A percentile compares a stretch with the other conserved stretches of the same genome.
phyloP scores from a whole-genome alignment of 2,888 invertebrate genomes.

The Orthonevra nobilis region DNA sequence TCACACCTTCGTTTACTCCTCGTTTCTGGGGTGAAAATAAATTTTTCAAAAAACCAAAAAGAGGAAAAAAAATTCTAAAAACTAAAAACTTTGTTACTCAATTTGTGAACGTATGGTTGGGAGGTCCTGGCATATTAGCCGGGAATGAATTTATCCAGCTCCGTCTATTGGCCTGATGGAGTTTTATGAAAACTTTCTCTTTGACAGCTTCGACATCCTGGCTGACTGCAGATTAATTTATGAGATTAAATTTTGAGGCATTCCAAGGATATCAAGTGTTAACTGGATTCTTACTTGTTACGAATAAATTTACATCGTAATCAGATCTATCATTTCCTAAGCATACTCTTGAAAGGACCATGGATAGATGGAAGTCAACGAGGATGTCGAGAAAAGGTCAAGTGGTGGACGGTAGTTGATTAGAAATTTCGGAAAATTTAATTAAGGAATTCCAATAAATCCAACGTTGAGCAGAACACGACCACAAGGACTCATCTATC shows the following conservation, averaged over 20 bases:
- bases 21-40: too few relatives aligned
- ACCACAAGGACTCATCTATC: constrained; percentile 15
- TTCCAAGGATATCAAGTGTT: constrained; percentile 20
- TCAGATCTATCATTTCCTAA: constrained; percentile 44
- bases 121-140: too few relatives aligned
- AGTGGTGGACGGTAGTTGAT: background rate
- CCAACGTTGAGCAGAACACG: background rate
- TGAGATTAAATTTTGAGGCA: constrained; percentile 48
- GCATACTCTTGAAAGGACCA: constrained; percentile 1
- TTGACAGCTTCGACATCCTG: too few relatives aligned
- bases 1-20: background rate
- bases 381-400: background rate
- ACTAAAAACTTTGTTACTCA: constrained; percentile 34
- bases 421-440: constrained; percentile 10
- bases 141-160: too few relatives aligned
- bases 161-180: too few relatives aligned
- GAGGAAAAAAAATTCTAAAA: too few relatives aligned
- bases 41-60: too few relatives aligned
- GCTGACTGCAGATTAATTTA: constrained; percentile 54
- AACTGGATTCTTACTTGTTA: constrained; percentile 9
- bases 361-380: background rate
- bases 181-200: too few relatives aligned
- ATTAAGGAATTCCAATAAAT: background rate
- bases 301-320: constrained; percentile 64
- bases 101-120: constrained; percentile 33